Conservation (phyloP, 2,888 invertebrate species). For the Archips xylosteana region DNA sequence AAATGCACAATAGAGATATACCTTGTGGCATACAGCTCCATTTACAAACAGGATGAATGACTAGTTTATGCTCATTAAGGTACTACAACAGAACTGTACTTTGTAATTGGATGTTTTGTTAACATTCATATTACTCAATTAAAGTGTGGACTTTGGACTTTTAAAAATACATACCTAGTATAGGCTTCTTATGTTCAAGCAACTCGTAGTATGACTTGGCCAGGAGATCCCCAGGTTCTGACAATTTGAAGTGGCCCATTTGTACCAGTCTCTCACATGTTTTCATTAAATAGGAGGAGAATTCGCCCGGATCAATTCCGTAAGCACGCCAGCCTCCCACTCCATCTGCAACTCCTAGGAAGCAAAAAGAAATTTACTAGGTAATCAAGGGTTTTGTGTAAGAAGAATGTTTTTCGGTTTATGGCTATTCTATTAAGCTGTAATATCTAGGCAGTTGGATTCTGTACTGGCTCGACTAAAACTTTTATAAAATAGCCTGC, state of each 20-base stretch:
- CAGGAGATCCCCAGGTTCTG: constrained; percentile 94
- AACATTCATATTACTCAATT: constrained; percentile 20
- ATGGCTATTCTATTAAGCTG: too few relatives aligned
- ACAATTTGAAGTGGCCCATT: constrained; percentile 94
- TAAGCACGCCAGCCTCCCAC: constrained; percentile 99
- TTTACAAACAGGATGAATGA: constrained; percentile 21
- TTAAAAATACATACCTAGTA: constrained; percentile 88
- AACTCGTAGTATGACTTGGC: constrained; percentile 97
- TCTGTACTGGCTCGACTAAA: neutral
- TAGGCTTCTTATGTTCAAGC: constrained; percentile 95
- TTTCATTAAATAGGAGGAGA: constrained; percentile 97
- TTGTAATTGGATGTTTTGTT: constrained; percentile 17
- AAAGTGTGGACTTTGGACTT: constrained; percentile 34
- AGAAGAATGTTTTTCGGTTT: neutral
- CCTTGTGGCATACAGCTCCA: neutral
- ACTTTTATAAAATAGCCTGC: neutral
- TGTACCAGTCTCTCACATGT: constrained; percentile 97
- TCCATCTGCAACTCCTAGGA: constrained; percentile 98
- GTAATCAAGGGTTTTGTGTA: neutral
- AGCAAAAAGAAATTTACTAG: constrained; percentile 40
- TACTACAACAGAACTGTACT: constrained; percentile 24
- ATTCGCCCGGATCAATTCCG: constrained; percentile 98
- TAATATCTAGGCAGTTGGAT: too few relatives aligned
- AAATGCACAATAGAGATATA: neutral
- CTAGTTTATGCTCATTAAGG: constrained; percentile 28